Evolutionary conservation across 2,113 vertebrate genomes (phyloP).

Genomic region (Lasiurus borealis): DNA sequence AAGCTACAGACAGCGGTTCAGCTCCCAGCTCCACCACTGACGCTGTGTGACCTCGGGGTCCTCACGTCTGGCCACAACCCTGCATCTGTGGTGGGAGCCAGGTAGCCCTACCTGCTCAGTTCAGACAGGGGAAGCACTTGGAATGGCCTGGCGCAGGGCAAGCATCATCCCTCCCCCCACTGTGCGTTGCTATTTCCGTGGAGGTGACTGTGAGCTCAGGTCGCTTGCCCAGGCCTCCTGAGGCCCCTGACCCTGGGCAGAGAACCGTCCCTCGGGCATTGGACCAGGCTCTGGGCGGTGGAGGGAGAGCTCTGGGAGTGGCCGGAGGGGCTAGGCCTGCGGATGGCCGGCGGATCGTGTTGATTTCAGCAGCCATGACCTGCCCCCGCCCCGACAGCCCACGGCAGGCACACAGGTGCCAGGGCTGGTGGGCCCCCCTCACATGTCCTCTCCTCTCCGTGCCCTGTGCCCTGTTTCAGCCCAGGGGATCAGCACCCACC

Average conservation of each 20-base stretch:
- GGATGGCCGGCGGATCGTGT: fast-evolving
- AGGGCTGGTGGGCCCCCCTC: background rate
- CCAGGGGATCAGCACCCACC: background rate
- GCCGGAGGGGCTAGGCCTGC: background rate
- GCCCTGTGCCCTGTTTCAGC: fast-evolving
- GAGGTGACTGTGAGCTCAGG: background rate
- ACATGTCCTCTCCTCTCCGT: background rate
- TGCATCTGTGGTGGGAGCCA: background rate
- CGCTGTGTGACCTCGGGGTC: background rate
- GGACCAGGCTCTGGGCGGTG: too few relatives aligned
- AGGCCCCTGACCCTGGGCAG: background rate
- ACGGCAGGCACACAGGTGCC: fast-evolving
- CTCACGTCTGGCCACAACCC: too few relatives aligned
- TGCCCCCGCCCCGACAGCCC: fast-evolving
- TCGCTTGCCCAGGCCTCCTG: background rate
- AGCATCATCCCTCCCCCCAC: background rate
- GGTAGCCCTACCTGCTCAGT: background rate
- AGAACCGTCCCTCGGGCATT: background rate
- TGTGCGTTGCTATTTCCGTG: background rate
- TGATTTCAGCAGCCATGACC: background rate
- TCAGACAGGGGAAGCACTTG: background rate
- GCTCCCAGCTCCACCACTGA: background rate
- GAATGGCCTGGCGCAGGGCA: background rate
- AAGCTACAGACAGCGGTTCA: background rate
- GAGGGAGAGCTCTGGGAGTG: background rate